Evolutionary conservation across 2,797 vertebrate genomes (phyloP).

Genomic region (Momotus momota): DNA sequence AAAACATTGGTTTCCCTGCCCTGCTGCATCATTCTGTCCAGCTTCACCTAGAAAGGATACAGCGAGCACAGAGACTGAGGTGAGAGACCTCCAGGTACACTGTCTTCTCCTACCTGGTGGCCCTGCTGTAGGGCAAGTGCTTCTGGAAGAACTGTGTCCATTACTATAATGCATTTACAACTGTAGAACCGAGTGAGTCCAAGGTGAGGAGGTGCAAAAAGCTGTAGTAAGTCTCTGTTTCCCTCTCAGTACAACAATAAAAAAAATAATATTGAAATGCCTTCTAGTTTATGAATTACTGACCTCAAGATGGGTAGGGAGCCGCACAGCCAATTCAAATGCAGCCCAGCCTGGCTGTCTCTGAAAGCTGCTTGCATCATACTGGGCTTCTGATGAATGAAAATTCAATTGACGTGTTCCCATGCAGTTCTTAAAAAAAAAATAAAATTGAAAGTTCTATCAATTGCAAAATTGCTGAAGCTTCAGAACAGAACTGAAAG

Average conservation of each 20-base stretch:
- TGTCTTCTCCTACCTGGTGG: not conserved
- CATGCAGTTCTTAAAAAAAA: not conserved
- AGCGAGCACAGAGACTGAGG: too few species aligned
- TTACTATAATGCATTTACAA: not conserved
- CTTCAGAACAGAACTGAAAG: slow-evolving; percentile 17
- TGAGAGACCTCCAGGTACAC: fast-evolving
- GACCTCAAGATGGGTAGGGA: not conserved
- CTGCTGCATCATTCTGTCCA: fast-evolving
- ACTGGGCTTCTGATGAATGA: not conserved
- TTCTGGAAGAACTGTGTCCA: not conserved
- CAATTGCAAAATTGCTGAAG: slow-evolving; percentile 1
- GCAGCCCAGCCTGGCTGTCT: not conserved
- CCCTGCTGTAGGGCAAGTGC: not conserved
- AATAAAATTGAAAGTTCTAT: not conserved
- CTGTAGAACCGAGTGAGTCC: not conserved
- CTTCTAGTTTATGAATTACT: not conserved
- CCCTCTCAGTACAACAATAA: not conserved
- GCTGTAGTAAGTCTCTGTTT: not conserved
- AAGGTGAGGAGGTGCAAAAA: not conserved
- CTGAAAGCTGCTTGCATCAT: not conserved
- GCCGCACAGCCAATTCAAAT: not conserved
- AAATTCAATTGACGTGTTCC: slow-evolving; percentile 1
- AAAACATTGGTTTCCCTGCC: not conserved
- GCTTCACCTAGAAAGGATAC: not conserved
- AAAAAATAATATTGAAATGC: not conserved